Conservation (phyloP, 2,888 invertebrate species). For the Kuschelorhynchus macadamiae region DNA sequence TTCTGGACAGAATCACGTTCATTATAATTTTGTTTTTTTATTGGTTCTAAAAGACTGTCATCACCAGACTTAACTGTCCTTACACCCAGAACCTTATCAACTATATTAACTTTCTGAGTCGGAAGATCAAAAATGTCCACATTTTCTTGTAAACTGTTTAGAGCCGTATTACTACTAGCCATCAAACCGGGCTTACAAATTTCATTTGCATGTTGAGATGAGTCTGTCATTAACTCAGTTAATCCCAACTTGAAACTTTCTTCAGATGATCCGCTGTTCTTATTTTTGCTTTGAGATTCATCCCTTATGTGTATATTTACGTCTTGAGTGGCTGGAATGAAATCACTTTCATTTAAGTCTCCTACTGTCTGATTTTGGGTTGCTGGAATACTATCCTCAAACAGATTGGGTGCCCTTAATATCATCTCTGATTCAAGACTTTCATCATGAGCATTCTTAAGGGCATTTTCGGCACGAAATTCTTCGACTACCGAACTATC, state of each 20-base stretch:
- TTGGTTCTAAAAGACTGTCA: background rate
- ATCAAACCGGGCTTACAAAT: background rate
- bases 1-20: too few species aligned
- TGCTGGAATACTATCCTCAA: slow-evolving; percentile 25
- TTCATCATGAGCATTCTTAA: too few species aligned
- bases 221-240: slow-evolving; percentile 54
- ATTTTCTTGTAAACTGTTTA: slow-evolving; percentile 11
- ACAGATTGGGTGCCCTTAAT: slow-evolving; percentile 24
- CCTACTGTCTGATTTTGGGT: slow-evolving; percentile 28
- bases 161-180: background rate
- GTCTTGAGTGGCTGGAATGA: slow-evolving; percentile 58
- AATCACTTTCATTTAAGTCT: slow-evolving; percentile 55
- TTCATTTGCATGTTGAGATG: background rate
- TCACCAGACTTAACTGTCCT: background rate
- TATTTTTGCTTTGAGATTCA: background rate
- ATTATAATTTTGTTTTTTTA: background rate
- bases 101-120: slow-evolving; percentile 38
- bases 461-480: background rate
- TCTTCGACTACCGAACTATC: slow-evolving; percentile 15
- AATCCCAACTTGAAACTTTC: slow-evolving; percentile 58
- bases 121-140: slow-evolving; percentile 29
- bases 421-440: slow-evolving; percentile 54
- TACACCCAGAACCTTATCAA: slow-evolving; percentile 4
- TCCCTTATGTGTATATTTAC: background rate
- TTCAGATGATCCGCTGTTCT: slow-evolving; percentile 47